Evolutionary conservation across 2,888 invertebrate genomes (phyloP).

Genomic region (Tenthredo livida): DNA sequence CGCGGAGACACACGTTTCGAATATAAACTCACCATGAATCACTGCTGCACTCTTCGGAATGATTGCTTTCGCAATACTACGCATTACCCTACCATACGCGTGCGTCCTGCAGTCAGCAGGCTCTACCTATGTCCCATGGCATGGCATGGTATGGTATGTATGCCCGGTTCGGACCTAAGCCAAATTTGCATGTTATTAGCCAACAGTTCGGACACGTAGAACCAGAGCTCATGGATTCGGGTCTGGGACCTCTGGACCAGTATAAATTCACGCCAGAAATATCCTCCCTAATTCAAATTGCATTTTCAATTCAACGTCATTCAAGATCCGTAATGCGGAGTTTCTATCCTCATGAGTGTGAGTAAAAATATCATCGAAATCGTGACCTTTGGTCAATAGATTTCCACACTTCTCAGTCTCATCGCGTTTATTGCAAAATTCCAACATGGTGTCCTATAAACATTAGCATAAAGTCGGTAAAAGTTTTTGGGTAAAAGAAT

Average conservation of each 20-base stretch:
- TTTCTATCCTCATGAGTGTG: background rate
- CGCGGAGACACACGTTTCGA: conserved; percentile 10
- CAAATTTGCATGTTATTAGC: conserved; percentile 42
- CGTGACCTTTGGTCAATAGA: background rate
- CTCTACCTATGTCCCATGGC: too few species aligned
- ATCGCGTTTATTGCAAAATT: background rate
- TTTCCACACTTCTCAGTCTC: background rate
- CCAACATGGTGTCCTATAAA: background rate
- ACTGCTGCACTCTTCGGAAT: background rate
- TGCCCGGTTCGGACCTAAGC: background rate
- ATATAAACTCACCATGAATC: conserved; percentile 33
- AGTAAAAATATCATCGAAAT: background rate
- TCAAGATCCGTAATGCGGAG: background rate
- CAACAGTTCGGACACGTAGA: background rate
- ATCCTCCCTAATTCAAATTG: background rate
- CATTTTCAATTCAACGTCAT: background rate
- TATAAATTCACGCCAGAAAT: background rate
- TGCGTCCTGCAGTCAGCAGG: background rate
- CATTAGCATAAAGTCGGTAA: background rate
- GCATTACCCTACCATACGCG: background rate
- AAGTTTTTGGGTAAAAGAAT: background rate
- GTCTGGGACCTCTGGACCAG: background rate
- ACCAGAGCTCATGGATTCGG: background rate
- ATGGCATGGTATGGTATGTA: background rate
- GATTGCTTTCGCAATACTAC: background rate